Percentiles rank a stretch among this genome's conserved stretches.
Evolutionary conservation across 2,113 vertebrate genomes (phyloP).

Genomic region (Lipophrys pholis): DNA sequence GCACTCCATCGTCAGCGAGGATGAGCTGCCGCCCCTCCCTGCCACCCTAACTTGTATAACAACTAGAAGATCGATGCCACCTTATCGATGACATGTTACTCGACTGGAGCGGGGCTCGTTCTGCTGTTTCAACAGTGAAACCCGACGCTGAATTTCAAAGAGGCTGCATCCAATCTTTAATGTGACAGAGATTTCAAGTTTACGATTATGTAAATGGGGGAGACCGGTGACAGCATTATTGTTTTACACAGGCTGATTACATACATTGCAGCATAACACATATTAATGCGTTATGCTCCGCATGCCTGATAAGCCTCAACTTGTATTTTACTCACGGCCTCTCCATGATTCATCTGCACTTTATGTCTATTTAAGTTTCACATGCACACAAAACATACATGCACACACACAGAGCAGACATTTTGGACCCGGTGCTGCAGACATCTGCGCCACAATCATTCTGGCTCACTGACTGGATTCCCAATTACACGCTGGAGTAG

Average conservation of each 20-base stretch:
- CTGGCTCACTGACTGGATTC: slow-evolving; percentile 67
- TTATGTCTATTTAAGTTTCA: slow-evolving; percentile 25
- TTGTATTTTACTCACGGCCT: slow-evolving; percentile 9
- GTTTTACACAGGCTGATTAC: slow-evolving; percentile 54
- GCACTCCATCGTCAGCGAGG: too few species aligned
- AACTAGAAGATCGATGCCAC: too few species aligned
- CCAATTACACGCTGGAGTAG: slow-evolving; percentile 82
- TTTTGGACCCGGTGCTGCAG: slow-evolving; percentile 34
- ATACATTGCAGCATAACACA: slow-evolving; percentile 23
- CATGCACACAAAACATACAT: slow-evolving; percentile 26
- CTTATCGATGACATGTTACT: too few species aligned
- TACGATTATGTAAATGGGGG: slow-evolving; percentile 27
- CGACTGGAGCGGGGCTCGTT: slow-evolving; percentile 1
- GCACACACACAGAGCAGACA: slow-evolving; percentile 3
- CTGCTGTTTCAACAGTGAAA: slow-evolving; percentile 4
- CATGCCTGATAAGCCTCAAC: slow-evolving; percentile 37
- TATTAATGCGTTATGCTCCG: slow-evolving; percentile 58
- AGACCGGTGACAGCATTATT: slow-evolving; percentile 1
- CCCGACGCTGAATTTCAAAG: slow-evolving; percentile 13
- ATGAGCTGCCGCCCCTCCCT: too few species aligned
- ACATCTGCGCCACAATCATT: slow-evolving; percentile 75
- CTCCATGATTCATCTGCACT: slow-evolving; percentile 25
- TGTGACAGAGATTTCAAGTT: slow-evolving; percentile 15
- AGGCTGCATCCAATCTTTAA: slow-evolving; percentile 22
- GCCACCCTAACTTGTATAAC: too few species aligned